Conservation (phyloP, 2,113 vertebrate species). For the Pionites leucogaster region DNA sequence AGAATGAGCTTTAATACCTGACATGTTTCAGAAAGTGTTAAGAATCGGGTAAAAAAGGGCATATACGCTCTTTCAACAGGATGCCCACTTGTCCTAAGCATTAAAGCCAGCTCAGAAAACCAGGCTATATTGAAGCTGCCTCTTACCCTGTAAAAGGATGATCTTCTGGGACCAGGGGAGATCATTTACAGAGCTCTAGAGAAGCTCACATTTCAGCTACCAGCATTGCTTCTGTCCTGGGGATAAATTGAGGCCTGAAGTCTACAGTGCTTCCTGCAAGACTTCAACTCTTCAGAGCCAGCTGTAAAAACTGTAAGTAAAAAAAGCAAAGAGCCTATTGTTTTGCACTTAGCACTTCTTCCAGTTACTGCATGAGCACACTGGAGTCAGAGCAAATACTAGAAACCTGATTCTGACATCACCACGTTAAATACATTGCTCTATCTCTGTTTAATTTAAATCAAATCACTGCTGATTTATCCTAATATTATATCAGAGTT, state of each 20-base stretch:
- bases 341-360: background rate
- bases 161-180: background rate
- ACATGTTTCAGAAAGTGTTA: background rate
- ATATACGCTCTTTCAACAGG: background rate
- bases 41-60: background rate
- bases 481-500: background rate
- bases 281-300: background rate
- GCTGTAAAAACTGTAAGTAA: background rate
- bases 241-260: background rate
- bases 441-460: background rate
- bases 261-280: background rate
- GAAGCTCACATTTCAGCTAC: background rate
- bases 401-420: background rate
- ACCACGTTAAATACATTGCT: background rate
- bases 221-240: background rate
- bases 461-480: background rate
- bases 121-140: background rate
- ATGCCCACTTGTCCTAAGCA: background rate
- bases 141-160: background rate
- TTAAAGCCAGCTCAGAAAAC: slow-evolving; percentile 25
- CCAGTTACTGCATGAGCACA: background rate
- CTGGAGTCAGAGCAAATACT: background rate
- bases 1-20: background rate
- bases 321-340: background rate
- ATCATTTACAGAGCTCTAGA: slow-evolving; percentile 3